Conservation (phyloP, 2,797 vertebrate species). For the Poeciliopsis infans region DNA sequence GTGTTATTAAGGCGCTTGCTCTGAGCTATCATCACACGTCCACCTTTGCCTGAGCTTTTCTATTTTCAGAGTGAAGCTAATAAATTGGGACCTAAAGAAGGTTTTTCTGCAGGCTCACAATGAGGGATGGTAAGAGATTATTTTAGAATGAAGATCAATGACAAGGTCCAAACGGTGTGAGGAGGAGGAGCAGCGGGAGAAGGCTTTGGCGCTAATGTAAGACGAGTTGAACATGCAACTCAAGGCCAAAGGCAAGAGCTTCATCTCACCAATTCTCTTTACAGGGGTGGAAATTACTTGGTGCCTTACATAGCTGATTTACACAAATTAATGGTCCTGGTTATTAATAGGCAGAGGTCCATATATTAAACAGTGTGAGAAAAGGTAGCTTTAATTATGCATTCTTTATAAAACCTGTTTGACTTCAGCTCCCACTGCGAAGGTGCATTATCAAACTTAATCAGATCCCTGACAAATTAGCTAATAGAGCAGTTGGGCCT, state of each 20-base stretch:
- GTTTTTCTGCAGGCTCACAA: conserved; percentile 78
- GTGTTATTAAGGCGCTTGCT: conserved; percentile 68
- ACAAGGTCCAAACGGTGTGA: conserved; percentile 73
- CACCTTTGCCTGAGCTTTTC: conserved; percentile 74
- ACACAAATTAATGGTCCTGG: conserved; percentile 77
- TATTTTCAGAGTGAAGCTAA: conserved; percentile 80
- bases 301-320: conserved; percentile 77
- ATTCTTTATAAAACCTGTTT: conserved; percentile 80
- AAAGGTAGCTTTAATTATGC: conserved; percentile 84
- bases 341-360: conserved; percentile 80
- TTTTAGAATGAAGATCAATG: conserved; percentile 84
- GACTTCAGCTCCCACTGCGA: conserved; percentile 56
- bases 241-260: conserved; percentile 78
- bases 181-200: conserved; percentile 57
- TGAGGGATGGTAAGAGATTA: conserved; percentile 83
- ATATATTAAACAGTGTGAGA: conserved; percentile 82
- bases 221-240: conserved; percentile 74
- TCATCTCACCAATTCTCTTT: conserved; percentile 75
- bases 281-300: conserved; percentile 76
- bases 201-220: conserved; percentile 65
- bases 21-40: conserved; percentile 64
- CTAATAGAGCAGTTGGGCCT: conserved; percentile 38
- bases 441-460: conserved; percentile 65
- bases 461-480: conserved; percentile 57
- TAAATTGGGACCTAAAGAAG: conserved; percentile 75